Evolutionary conservation across 2,888 invertebrate genomes (phyloP).

Genomic region (Melieria picta): DNA sequence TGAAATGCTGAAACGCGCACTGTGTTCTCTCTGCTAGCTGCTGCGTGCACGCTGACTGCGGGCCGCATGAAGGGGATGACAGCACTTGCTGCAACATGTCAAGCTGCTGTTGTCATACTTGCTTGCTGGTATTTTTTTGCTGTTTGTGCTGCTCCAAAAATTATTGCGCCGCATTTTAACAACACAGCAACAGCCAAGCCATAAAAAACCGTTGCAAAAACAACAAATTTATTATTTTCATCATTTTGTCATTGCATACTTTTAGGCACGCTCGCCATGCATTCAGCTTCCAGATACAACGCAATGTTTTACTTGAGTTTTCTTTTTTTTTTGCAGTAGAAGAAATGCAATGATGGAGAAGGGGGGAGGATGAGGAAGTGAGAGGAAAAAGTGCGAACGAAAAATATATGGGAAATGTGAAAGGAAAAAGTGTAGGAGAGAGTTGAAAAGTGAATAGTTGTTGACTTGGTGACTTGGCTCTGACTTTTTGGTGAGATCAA

Average conservation of each 20-base stretch:
- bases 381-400: not conserved
- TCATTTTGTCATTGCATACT: constrained; percentile 1
- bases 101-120: no score
- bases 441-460: not conserved
- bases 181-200: no score
- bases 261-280: not conserved
- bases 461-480: no score
- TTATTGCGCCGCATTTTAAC: not conserved
- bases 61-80: no score
- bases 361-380: not conserved
- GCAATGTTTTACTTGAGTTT: no score
- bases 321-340: no score
- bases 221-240: not conserved
- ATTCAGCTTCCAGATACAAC: no score
- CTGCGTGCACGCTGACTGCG: no score
- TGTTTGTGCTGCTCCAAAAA: not conserved
- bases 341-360: not conserved
- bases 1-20: not conserved
- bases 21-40: no score
- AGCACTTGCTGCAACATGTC: no score
- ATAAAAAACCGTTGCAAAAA: no score
- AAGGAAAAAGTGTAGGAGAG: not conserved
- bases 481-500: no score
- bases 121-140: not conserved
- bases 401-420: not conserved